A percentile compares a stretch with the other conserved stretches of the same genome.
Conservation (phyloP, 2,888 invertebrate genomes). For the Protula sp. region DNA sequence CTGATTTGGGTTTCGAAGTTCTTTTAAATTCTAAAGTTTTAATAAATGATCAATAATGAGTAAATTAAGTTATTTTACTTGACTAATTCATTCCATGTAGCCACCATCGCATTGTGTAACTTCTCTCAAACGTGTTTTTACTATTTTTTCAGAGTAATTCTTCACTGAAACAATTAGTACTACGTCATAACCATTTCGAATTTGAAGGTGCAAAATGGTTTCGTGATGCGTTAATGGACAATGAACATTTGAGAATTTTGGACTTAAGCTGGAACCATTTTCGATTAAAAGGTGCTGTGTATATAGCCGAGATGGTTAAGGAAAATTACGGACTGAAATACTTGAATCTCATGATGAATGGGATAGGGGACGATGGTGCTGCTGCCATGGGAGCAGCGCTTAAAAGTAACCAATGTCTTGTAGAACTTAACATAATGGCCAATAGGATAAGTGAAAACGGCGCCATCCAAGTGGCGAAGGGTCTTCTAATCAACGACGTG, state of each 20-base stretch:
- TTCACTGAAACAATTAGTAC: conserved; percentile 30
- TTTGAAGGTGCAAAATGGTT: conserved; percentile 33
- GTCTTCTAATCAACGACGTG: conserved; percentile 31
- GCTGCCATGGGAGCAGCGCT: conserved; percentile 35
- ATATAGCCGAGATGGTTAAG: conserved; percentile 37
- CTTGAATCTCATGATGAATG: conserved; percentile 40
- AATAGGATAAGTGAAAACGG: conserved; percentile 41
- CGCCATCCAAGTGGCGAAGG: conserved; percentile 31
- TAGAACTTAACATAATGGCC: conserved; percentile 36
- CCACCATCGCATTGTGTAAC: no score
- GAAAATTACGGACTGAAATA: conserved; percentile 38
- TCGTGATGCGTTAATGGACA: conserved; percentile 34
- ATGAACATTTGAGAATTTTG: conserved; percentile 32
- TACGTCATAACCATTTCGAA: conserved; percentile 42
- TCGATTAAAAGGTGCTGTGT: conserved; percentile 30
- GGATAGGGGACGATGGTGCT: conserved; percentile 38
- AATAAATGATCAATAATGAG: no score
- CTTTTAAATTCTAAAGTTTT: no score
- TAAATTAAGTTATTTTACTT: no score
- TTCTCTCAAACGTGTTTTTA: no score
- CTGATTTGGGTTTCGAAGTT: no score
- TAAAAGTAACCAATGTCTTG: conserved; percentile 34
- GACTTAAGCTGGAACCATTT: conserved; percentile 46
- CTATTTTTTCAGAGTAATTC: conserved; percentile 34
- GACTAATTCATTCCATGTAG: no score